phyloP scores from a whole-genome alignment of 2,888 invertebrate genomes.

The Trachelus stipa region DNA sequence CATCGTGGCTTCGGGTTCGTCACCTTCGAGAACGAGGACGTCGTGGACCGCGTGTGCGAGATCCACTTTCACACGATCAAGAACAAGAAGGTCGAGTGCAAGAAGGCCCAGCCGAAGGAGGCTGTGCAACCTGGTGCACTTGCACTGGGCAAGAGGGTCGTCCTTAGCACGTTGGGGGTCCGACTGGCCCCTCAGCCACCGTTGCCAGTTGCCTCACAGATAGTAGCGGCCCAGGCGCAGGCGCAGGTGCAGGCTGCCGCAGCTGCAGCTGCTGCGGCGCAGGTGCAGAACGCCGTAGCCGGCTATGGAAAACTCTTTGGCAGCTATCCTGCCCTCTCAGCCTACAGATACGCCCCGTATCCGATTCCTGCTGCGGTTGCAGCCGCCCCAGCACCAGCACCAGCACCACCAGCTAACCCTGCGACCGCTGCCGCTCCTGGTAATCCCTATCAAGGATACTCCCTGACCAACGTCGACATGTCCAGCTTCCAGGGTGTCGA shows the following conservation, averaged over 20 bases:
- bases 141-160: slow-evolving; percentile 76
- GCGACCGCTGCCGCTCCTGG: slow-evolving; percentile 75
- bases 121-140: slow-evolving; percentile 82
- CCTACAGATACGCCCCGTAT: slow-evolving; percentile 61
- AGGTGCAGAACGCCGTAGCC: slow-evolving; percentile 73
- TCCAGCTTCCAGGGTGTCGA: slow-evolving; percentile 92
- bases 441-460: slow-evolving; percentile 81
- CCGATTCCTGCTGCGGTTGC: slow-evolving; percentile 61
- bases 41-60: slow-evolving; percentile 92
- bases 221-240: slow-evolving; percentile 67
- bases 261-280: slow-evolving; percentile 69
- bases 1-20: slow-evolving; percentile 93
- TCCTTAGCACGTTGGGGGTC: slow-evolving; percentile 79
- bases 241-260: slow-evolving; percentile 69
- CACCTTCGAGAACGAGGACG: slow-evolving; percentile 91
- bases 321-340: slow-evolving; percentile 65
- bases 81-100: slow-evolving; percentile 91
- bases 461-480: slow-evolving; percentile 91
- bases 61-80: slow-evolving; percentile 94
- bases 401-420: slow-evolving; percentile 73
- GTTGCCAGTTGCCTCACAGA: slow-evolving; percentile 70
- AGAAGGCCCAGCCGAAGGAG: slow-evolving; percentile 92
- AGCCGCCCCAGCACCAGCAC: slow-evolving; percentile 69
- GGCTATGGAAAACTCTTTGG: slow-evolving; percentile 77
- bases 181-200: slow-evolving; percentile 75